A percentile compares a stretch with the other conserved stretches of the same genome.
phyloP scores from a whole-genome alignment of 2,113 vertebrate species.

The Apus apus region DNA sequence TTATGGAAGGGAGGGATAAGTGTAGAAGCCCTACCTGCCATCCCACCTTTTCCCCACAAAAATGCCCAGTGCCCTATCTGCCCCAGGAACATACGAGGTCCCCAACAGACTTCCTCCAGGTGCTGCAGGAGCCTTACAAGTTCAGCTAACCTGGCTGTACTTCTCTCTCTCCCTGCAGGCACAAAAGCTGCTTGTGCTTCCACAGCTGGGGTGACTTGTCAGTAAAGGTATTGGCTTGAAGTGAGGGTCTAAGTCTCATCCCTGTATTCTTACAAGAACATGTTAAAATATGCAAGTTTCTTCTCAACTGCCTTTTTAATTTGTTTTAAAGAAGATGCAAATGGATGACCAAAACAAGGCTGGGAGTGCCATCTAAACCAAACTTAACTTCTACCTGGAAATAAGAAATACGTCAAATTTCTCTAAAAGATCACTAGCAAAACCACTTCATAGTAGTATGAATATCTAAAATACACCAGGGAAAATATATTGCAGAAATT shows the following conservation, averaged over 20 bases:
- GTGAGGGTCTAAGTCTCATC: background rate
- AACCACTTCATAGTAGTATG: background rate
- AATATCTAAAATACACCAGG: constrained; percentile 21
- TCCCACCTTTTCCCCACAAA: background rate
- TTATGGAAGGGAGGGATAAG: background rate
- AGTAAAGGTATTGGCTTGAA: rapidly evolving
- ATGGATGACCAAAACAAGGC: background rate
- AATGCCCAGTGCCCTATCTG: background rate
- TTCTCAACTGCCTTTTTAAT: background rate
- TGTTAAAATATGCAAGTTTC: background rate
- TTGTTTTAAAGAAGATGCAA: background rate
- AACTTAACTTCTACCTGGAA: background rate
- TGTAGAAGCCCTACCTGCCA: background rate
- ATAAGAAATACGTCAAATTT: background rate
- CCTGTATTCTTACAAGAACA: rapidly evolving
- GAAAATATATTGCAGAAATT: constrained; percentile 39
- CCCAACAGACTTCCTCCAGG: background rate
- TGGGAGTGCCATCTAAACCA: background rate
- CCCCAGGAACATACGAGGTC: background rate
- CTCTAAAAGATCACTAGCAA: background rate
- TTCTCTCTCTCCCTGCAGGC: background rate
- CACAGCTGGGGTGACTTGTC: background rate
- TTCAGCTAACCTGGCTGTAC: background rate
- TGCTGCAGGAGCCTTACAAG: background rate
- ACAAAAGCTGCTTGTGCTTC: background rate